Base-by-base conservation (phyloP, 64 coral and sea anemone genomes). In the Montipora sp. region DNA sequence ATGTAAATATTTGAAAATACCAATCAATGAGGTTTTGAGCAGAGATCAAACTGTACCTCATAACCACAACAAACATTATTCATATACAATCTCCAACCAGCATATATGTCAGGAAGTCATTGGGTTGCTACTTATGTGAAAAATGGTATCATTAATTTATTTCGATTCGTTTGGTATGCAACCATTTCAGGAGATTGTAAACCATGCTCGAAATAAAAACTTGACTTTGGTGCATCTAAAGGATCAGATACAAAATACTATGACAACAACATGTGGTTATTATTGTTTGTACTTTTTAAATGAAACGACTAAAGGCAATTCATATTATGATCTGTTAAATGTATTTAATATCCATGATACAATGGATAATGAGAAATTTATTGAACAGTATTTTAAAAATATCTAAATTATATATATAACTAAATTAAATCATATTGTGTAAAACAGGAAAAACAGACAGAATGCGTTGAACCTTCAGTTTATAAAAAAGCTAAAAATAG, bases 351-450 rank as follows among this genome's bases (percentile, higher is more conserved):
- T 77, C 45, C 0, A 47, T 46, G 8, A 77, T 14, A 44, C 75
- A 77, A 77, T 77, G 27, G 47, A 77, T 10, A 77, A 77, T 46
- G 75, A 77, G 8, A 77, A 18, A 77, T 46, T 77, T 47, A 77
- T 36, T 36, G 36, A 36, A 36, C 36, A 36, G 36, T 36, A 36
- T 36, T 36, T 2, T 77, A 77, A 3, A 13, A 77, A 4, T 3
- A 15, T 46, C 7, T 36, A 36, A 36, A 36, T 36, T 36, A 36
- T 36, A 36, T 36, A 36, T 36, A 1, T 36, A 36, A 36, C 27
- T 36, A 36, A 36, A 36, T 36, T 36, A 78, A 78, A 49, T 49
- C 11, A 0, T n/a, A 49, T 78, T 78, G 45, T n/a, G 76, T 78
- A 14, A 49, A 48, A 50, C 14, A 49, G 4, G 20, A 11, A n/a